Evolutionary conservation across 2,797 vertebrate genomes (phyloP), one percentile per base, ranked within the genome.

Genomic region (Dicrostonyx torquatus): DNA sequence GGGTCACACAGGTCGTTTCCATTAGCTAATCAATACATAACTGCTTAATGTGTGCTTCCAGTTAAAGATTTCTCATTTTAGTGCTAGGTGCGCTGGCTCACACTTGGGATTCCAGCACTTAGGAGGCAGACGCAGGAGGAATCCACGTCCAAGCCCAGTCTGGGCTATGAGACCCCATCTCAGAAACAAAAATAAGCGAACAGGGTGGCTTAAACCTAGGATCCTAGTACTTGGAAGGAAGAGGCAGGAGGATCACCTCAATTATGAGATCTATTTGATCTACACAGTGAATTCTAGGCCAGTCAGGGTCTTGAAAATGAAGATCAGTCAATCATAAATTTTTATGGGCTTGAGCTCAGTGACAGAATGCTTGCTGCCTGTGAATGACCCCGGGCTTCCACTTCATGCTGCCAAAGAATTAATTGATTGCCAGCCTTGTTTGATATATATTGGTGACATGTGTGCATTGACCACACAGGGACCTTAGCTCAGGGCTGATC

Each of bases 391-490:
- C 2, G 45, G 40, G 31, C 53, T 72, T 48, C 62, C 8, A n/a
- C 62, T 9, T 50, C 18, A 22, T n/a, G 31, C 62, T 66, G 12
- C 60, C 66, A 64, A 83, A 84, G 43, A 66, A 37, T 37, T 37
- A 26, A 7, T 12, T 58, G 45, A 43, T 34, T 43, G 24, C 7
- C 40, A 40, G 3, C 26, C 82, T 62, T 45, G 6, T 48, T 10
- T n/a, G 6, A 2, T 8, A 0, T 29, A 4, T 1, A 29, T 24
- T 22, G 24, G 17, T 29, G 11, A 6, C 31, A 31, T 13, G 10
- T 15, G 26, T 20, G 15, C 70, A 7, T 5, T 55, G 87, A 26
- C 43, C 64, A 24, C 50, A 6, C 11, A 73, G 5, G 8, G 22
- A 37, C 70, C 24, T 29, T 29, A 43, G 29, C 45, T 66, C 43